Evolutionary conservation across 2,113 vertebrate species (phyloP).

Genomic region (Myiagra hebetior): DNA sequence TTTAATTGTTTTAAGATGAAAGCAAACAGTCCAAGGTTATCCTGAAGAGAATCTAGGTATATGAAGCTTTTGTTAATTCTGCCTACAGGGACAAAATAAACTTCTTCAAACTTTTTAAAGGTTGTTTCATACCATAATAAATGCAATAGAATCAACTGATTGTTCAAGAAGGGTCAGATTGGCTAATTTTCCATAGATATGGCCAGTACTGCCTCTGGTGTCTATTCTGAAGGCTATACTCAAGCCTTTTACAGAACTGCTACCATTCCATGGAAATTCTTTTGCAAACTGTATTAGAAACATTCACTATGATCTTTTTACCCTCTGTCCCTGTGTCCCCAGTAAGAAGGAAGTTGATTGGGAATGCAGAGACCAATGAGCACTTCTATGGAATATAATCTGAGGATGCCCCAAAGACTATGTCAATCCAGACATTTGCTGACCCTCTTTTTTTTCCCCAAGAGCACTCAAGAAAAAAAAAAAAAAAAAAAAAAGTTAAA

Average conservation of each 20-base stretch:
- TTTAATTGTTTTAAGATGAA: conserved; percentile 48
- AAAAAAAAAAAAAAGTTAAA: neutral
- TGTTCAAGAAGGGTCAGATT: neutral
- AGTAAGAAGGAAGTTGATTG: neutral
- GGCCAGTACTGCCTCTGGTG: neutral
- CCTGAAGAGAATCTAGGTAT: conserved; percentile 18
- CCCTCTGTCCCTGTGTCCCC: neutral
- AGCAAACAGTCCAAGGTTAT: conserved; percentile 31
- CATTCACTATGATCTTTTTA: neutral
- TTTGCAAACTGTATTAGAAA: conserved; percentile 16
- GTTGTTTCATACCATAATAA: neutral
- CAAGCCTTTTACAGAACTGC: neutral
- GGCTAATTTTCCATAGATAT: neutral
- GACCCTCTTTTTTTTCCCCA: neutral
- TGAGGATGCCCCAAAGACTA: neutral
- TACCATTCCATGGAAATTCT: neutral
- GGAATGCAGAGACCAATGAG: neutral
- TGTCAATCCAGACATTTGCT: neutral
- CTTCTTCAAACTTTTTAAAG: neutral
- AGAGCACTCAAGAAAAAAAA: neutral
- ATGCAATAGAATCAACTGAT: neutral
- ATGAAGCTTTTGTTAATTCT: conserved; percentile 8
- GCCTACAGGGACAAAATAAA: neutral
- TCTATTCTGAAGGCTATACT: neutral
- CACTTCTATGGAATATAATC: conserved; percentile 1